These are phyloP conservation scores for Panthera uncia DNA, from an alignment of 2,113 vertebrate species.

Conservation along the genomic window DNA sequence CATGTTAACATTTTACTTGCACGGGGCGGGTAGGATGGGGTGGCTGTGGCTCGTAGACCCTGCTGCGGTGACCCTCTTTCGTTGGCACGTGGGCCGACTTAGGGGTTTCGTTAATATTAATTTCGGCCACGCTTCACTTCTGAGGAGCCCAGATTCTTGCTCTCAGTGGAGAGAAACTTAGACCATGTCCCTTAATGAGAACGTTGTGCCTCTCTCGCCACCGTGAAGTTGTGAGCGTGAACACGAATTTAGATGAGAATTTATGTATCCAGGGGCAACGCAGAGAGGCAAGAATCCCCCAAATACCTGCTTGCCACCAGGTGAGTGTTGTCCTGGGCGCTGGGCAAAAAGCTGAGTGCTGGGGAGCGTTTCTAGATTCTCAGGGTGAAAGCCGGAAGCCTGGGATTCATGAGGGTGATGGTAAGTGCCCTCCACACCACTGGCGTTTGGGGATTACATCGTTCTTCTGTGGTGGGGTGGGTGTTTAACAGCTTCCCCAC, in stretches of 20 bases:
- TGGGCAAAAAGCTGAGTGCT: not conserved
- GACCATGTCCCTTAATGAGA: conserved; percentile 81
- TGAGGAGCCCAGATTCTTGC: conserved; percentile 70
- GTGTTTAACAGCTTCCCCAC: not conserved
- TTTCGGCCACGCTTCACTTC: conserved; percentile 75
- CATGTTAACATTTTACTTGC: not conserved
- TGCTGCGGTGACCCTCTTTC: conserved; percentile 2
- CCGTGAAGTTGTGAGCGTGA: conserved; percentile 84
- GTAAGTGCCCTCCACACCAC: accelerated
- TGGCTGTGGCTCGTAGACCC: not conserved
- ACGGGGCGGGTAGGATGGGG: not conserved
- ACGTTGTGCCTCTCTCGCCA: conserved; percentile 57
- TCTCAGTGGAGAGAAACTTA: conserved; percentile 77
- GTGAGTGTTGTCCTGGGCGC: not conserved
- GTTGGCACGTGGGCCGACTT: conserved; percentile 42
- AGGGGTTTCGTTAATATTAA: conserved; percentile 86
- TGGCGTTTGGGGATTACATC: not conserved
- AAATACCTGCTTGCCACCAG: not conserved
- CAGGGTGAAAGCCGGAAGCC: not conserved
- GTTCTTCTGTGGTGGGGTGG: not conserved
- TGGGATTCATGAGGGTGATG: accelerated
- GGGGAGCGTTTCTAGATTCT: not conserved
- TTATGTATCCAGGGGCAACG: conserved; percentile 74
- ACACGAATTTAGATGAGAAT: conserved; percentile 91
- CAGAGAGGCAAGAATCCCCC: not conserved